Evolutionary conservation across 2,113 vertebrate genomes (phyloP).

Genomic region (Chionomys nivalis): DNA sequence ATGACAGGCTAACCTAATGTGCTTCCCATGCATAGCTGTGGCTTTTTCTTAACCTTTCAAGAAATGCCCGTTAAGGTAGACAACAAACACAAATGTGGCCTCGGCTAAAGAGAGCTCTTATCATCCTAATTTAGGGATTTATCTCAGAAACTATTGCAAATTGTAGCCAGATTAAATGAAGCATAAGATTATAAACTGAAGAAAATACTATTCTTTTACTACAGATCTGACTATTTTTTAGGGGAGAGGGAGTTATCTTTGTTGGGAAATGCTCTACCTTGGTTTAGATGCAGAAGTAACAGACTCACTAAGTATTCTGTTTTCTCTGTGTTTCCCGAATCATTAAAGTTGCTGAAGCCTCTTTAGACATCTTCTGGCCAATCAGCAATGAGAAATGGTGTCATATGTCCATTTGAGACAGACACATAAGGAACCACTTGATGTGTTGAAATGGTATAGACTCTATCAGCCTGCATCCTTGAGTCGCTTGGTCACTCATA

Average conservation of each 20-base stretch:
- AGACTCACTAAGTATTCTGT: background rate
- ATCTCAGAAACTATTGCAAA: conserved; percentile 45
- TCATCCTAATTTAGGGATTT: conserved; percentile 46
- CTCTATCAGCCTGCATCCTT: background rate
- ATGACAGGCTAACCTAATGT: background rate
- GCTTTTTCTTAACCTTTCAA: conserved; percentile 54
- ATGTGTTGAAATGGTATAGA: background rate
- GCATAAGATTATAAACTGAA: background rate
- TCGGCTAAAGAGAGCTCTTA: conserved; percentile 17
- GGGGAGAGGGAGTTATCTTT: background rate
- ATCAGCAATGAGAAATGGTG: background rate
- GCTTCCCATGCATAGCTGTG: background rate
- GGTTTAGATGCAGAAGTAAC: background rate
- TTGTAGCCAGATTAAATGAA: conserved; percentile 30
- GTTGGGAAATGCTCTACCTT: conserved; percentile 1
- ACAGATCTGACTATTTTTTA: conserved; percentile 7
- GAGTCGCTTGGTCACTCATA: background rate
- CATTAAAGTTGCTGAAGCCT: conserved; percentile 12
- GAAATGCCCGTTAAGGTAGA: background rate
- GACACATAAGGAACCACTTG: background rate
- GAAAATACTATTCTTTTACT: conserved; percentile 37
- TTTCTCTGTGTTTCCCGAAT: background rate
- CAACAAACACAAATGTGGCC: conserved; percentile 48
- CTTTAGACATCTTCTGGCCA: background rate
- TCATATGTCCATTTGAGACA: background rate